A percentile compares a stretch with the other conserved stretches of the same genome.
phyloP scores from a whole-genome alignment of 2,888 invertebrate genomes.

The Ophioninae sp. region DNA sequence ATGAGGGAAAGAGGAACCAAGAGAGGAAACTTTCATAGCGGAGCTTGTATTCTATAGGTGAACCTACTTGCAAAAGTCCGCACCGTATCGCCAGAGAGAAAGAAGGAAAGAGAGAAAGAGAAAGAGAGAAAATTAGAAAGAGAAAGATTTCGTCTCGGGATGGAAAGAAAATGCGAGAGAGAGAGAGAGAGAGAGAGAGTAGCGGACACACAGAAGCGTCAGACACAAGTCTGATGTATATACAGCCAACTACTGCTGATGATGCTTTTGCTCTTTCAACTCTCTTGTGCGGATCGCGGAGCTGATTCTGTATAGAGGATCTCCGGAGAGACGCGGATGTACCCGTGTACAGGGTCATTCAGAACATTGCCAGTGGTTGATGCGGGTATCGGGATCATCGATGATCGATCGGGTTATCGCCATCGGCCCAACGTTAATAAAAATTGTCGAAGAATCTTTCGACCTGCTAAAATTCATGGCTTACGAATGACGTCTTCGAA shows the following conservation, averaged over 20 bases:
- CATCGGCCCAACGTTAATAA: too few species aligned
- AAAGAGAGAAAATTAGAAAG: constrained; percentile 27
- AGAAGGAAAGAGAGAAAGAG: constrained; percentile 27
- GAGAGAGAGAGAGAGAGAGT: constrained; percentile 37
- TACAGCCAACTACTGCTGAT: constrained; percentile 38
- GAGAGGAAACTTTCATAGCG: constrained; percentile 47
- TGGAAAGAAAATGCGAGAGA: constrained; percentile 43
- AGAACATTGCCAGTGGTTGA: background rate
- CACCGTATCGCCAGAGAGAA: constrained; percentile 30
- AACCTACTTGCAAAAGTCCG: constrained; percentile 27
- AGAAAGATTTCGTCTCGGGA: constrained; percentile 32
- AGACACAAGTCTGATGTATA: constrained; percentile 41
- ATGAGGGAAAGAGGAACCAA: constrained; percentile 9
- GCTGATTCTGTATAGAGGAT: constrained; percentile 19
- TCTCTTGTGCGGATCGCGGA: constrained; percentile 24
- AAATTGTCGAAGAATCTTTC: too few species aligned
- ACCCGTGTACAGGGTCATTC: constrained; percentile 13
- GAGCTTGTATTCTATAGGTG: constrained; percentile 8
- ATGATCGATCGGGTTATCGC: too few species aligned
- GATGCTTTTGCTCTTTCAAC: constrained; percentile 45
- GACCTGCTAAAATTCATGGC: too few species aligned
- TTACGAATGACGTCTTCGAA: too few species aligned
- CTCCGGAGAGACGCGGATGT: constrained; percentile 6
- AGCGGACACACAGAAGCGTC: constrained; percentile 40
- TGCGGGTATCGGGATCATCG: background rate